A percentile compares a stretch with the other conserved stretches of the same genome.
Evolutionary conservation across 2,888 invertebrate species (phyloP).

Genomic region (Parascotia fuliginaria): DNA sequence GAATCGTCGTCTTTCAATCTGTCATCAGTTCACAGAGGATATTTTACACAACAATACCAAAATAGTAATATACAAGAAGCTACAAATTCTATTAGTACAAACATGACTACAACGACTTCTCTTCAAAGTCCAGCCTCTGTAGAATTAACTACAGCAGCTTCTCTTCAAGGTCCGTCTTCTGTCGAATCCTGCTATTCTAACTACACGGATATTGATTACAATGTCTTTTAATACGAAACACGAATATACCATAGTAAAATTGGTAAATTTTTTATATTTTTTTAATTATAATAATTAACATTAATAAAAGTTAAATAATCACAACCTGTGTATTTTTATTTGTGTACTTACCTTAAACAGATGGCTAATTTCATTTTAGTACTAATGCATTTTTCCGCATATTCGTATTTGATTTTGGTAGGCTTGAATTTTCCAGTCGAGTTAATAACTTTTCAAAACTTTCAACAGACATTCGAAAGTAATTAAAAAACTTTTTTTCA

Average conservation of each 20-base stretch:
- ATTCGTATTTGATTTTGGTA: no score
- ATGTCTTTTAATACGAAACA: slow-evolving; percentile 22
- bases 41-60: slow-evolving; percentile 37
- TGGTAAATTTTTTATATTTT: not conserved
- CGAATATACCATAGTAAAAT: slow-evolving; percentile 25
- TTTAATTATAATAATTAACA: slow-evolving; percentile 8
- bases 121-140: slow-evolving; percentile 25
- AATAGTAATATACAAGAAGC: slow-evolving; percentile 31
- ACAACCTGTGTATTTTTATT: slow-evolving; percentile 28
- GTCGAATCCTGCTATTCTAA: slow-evolving; percentile 33
- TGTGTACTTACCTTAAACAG: slow-evolving; percentile 36
- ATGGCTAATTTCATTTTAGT: slow-evolving; percentile 36
- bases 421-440: no score
- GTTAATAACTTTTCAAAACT: slow-evolving; percentile 30
- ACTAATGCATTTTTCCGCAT: slow-evolving; percentile 31
- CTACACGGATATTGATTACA: slow-evolving; percentile 25
- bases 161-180: slow-evolving; percentile 24
- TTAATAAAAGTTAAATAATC: slow-evolving; percentile 33
- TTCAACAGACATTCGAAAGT: slow-evolving; percentile 33
- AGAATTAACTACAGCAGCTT: slow-evolving; percentile 19
- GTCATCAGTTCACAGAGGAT: slow-evolving; percentile 33
- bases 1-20: slow-evolving; percentile 32
- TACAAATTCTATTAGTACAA: slow-evolving; percentile 36
- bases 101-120: slow-evolving; percentile 28
- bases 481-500: no score